These are phyloP conservation scores for Cyprinodon brontotheroides DNA, from an alignment of 2,113 vertebrate species.

Conservation along the genomic window DNA sequence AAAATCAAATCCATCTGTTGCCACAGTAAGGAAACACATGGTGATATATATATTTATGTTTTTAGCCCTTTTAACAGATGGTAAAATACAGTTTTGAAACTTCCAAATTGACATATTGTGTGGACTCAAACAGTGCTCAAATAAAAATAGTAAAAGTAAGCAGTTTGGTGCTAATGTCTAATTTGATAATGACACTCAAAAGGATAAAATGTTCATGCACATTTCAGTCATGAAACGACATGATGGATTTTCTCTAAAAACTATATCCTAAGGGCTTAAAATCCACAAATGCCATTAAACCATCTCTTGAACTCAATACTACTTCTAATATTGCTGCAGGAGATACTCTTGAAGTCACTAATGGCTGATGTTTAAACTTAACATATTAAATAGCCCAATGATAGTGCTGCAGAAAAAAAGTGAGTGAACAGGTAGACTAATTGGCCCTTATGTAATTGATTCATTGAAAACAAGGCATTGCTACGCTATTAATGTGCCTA, in stretches of 20 bases:
- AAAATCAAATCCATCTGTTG: constrained; percentile 6
- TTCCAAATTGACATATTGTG: not conserved
- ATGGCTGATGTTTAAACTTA: constrained; percentile 63
- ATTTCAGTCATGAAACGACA: constrained; percentile 37
- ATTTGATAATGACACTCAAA: constrained; percentile 31
- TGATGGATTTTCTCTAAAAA: constrained; percentile 11
- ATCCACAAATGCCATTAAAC: constrained; percentile 43
- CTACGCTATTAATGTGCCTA: constrained; percentile 53
- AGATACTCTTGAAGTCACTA: constrained; percentile 65
- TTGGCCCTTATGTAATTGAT: constrained; percentile 77
- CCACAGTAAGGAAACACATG: not conserved
- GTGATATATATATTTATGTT: not conserved
- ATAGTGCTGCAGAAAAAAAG: constrained; percentile 56
- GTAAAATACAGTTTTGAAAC: not conserved
- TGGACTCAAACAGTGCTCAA: not conserved
- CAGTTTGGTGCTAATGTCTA: constrained; percentile 3
- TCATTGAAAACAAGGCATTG: constrained; percentile 68
- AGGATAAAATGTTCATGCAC: constrained; percentile 28
- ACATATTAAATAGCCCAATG: constrained; percentile 70
- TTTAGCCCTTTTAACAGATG: not conserved
- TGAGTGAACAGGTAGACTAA: constrained; percentile 70
- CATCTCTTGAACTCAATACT: constrained; percentile 45
- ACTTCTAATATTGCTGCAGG: constrained; percentile 52
- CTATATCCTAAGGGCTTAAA: constrained; percentile 11
- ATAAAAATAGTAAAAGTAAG: not conserved